phyloP scores from a whole-genome alignment of 2,888 invertebrate genomes.

The Cosmia trapezina region DNA sequence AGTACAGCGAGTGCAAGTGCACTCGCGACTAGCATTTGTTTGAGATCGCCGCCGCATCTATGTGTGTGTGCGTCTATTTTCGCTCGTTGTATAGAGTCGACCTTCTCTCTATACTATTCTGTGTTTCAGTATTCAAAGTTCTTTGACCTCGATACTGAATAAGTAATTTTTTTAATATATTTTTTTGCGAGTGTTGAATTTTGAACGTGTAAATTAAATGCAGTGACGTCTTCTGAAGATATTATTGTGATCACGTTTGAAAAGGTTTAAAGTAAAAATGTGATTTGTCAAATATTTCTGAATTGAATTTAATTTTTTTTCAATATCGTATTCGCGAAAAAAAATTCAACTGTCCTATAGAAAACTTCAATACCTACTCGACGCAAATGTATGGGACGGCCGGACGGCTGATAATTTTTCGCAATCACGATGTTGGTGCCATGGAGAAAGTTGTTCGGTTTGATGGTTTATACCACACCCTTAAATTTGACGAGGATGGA shows the following conservation, averaged over 20 bases:
- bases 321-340: too few relatives aligned
- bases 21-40: neutral
- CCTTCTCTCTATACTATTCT: neutral
- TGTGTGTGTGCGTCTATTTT: neutral
- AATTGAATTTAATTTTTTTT: too few relatives aligned
- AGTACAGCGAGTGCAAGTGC: neutral
- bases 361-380: too few relatives aligned
- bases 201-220: constrained; percentile 9
- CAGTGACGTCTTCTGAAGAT: neutral
- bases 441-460: too few relatives aligned
- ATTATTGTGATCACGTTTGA: constrained; percentile 27
- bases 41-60: neutral
- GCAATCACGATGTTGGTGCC: too few relatives aligned
- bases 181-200: constrained; percentile 7
- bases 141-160: neutral
- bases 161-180: neutral
- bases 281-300: neutral
- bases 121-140: neutral
- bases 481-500: too few relatives aligned
- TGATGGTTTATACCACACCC: too few relatives aligned
- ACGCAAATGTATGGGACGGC: too few relatives aligned
- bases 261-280: constrained; percentile 3
- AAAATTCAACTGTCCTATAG: too few relatives aligned
- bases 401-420: too few relatives aligned
- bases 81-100: too few relatives aligned